phyloP scores from a whole-genome alignment of 1,140 invertebrate genomes.

The Eubasilissa regina region DNA sequence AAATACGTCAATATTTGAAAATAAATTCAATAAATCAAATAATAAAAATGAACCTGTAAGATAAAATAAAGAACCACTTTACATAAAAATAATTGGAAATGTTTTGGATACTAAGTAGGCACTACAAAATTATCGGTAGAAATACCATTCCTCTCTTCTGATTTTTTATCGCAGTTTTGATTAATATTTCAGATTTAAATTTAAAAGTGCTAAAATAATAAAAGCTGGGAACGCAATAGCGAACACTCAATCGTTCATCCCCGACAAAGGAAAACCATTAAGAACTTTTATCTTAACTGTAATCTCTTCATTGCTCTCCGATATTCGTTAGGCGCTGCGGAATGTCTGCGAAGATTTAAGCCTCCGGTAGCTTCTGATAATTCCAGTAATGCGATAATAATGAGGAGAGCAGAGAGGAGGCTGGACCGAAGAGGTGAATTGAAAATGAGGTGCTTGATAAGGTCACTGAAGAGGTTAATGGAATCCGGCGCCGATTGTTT shows the following conservation, averaged over 20 bases:
- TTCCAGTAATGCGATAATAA: slow-evolving; percentile 41
- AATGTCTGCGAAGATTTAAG: slow-evolving; percentile 33
- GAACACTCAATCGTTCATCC: slow-evolving; percentile 31
- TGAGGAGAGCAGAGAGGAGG: slow-evolving; percentile 22
- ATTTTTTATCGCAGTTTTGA: not conserved
- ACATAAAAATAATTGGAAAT: no score
- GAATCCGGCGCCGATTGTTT: slow-evolving; percentile 6
- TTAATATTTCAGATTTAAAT: slow-evolving; percentile 17
- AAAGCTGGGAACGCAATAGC: slow-evolving; percentile 21
- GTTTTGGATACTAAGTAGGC: no score
- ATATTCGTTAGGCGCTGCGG: slow-evolving; percentile 27
- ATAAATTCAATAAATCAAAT: no score
- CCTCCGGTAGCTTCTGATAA: slow-evolving; percentile 24
- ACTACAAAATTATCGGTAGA: no score
- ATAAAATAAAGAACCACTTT: no score
- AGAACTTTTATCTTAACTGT: slow-evolving; percentile 39
- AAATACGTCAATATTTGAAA: no score
- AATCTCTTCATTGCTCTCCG: slow-evolving; percentile 31
- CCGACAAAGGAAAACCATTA: slow-evolving; percentile 41
- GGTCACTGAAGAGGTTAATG: slow-evolving; percentile 29
- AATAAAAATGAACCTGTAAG: no score
- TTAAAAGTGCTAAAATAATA: slow-evolving; percentile 31
- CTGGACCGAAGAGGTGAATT: slow-evolving; percentile 13
- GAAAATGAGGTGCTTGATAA: slow-evolving; percentile 20
- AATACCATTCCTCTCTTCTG: no score